These are phyloP conservation scores for Acanthurus tractus DNA, from an alignment of 2,797 vertebrate genomes.

Conservation along the genomic window DNA sequence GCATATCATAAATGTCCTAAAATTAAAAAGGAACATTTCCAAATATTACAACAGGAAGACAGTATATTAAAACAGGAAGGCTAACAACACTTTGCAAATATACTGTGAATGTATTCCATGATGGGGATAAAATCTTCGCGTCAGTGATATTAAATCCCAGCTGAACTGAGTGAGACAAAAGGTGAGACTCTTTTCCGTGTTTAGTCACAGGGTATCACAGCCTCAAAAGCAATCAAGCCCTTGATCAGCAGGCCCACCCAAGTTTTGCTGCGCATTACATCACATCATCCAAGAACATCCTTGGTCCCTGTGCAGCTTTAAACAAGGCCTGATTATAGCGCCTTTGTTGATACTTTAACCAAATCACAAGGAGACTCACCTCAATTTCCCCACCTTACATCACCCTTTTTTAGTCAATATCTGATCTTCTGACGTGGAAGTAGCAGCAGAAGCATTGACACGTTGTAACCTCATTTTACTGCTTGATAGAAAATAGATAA, in stretches of 20 bases:
- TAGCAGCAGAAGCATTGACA: constrained; percentile 42
- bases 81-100: constrained; percentile 1
- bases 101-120: background rate
- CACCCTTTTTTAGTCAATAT: constrained; percentile 61
- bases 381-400: constrained; percentile 75
- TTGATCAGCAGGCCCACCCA: constrained; percentile 62
- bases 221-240: constrained; percentile 40
- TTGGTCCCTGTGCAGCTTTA: constrained; percentile 24
- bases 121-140: background rate
- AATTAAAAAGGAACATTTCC: background rate
- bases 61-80: background rate
- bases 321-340: constrained; percentile 46
- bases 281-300: constrained; percentile 40
- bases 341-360: constrained; percentile 62
- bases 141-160: constrained; percentile 29
- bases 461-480: constrained; percentile 53
- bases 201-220: constrained; percentile 44
- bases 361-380: constrained; percentile 52
- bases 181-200: constrained; percentile 27
- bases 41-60: background rate
- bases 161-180: constrained; percentile 6
- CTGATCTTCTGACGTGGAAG: constrained; percentile 36
- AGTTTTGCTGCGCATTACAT: constrained; percentile 68
- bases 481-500: constrained; percentile 63
- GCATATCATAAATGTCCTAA: background rate